phyloP scores from a whole-genome alignment of 2,888 invertebrate species.

The Dynastes tityus region DNA sequence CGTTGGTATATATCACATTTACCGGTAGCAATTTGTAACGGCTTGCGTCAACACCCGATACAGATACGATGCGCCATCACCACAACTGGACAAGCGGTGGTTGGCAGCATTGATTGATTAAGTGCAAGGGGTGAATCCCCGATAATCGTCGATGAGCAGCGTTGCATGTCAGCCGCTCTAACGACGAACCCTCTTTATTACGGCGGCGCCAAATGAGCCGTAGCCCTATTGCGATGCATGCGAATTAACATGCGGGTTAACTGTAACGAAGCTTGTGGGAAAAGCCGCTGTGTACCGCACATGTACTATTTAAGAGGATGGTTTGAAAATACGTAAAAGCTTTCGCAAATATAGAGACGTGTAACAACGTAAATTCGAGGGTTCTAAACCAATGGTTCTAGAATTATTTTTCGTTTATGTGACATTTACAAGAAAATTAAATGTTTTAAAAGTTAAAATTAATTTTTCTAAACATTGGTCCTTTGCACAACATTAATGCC shows the following conservation, averaged over 20 bases:
- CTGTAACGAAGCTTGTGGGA: neutral
- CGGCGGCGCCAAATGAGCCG: neutral
- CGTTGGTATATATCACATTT: neutral
- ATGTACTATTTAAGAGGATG: neutral
- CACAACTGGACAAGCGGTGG: neutral
- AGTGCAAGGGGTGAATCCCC: conserved; percentile 14
- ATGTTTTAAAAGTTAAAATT: too few relatives aligned
- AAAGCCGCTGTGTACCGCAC: neutral
- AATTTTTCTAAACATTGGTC: too few relatives aligned
- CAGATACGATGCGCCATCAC: neutral
- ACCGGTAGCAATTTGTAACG: conserved; percentile 6
- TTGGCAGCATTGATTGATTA: conserved; percentile 35
- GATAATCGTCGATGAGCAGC: conserved; percentile 3
- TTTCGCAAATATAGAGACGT: too few relatives aligned
- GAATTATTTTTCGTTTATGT: neutral
- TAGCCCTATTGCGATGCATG: neutral
- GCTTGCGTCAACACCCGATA: conserved; percentile 14
- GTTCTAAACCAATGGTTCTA: neutral
- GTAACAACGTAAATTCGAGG: too few relatives aligned
- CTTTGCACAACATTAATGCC: too few relatives aligned
- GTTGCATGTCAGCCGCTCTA: neutral
- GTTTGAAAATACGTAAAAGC: too few relatives aligned
- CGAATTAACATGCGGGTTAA: neutral
- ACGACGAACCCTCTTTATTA: neutral
- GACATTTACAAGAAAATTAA: neutral